Base-by-base conservation (phyloP, 2,888 invertebrate species). In the Helleia helle region DNA sequence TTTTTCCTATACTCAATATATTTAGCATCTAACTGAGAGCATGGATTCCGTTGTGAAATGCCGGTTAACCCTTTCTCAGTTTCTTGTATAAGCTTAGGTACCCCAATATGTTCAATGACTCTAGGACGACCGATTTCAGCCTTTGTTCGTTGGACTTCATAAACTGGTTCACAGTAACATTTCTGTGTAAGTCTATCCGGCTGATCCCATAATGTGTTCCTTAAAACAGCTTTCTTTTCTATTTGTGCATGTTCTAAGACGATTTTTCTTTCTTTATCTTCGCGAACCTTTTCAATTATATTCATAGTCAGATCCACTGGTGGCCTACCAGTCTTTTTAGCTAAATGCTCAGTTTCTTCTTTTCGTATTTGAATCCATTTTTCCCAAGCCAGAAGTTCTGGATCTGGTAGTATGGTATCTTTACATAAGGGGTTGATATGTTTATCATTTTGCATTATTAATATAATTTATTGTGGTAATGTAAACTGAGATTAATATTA, bases 271-370 rank as follows among this genome's bases (percentile, higher is more conserved):
- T 83, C 83, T 40, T 65, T 71, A 5, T 73, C 63, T 46, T 69
- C 62, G 1, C 80, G 62, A 1, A 65, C 44, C 24, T 63, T 65
- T 27, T 68, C 67, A 7, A 66, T 37, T 13, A 71, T 47, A 47
- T 83, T 83, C 80, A 84, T 81, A 6, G 66, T 51, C 12, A 84
- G 53, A 41, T 83, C 79, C 1, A 48, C 65, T 25, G 79, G 71
- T 24, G 61, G 54, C 41, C 68, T 58, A 1, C 55, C 38, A 0
- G 66, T 56, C 29, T 46, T 56, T 31, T 59, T 47, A 0, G 59
- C 65, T 18, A 84, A 59, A 18, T 55, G 52, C 4, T 47, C 49
- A 0, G 62, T 64, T 51, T 81, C 81, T 2, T 71, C 67, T 49
- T 62, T 60, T 44, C 84, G 62, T 30, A 77, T 72, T 50, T 61